Conservation (phyloP, 2,113 vertebrate genomes). For the Burhinus bistriatus region DNA sequence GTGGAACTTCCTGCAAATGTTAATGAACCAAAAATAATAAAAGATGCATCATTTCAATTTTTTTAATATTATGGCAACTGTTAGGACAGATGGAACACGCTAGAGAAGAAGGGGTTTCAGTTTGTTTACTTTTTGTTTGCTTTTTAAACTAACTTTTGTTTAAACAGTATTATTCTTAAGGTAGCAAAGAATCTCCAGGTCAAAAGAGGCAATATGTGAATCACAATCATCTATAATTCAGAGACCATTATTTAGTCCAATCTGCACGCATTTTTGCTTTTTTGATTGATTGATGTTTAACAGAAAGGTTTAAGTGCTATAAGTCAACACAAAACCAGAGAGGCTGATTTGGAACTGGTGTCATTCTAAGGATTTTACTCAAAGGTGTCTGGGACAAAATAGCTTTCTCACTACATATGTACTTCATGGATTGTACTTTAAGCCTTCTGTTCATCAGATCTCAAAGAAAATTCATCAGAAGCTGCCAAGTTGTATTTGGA, state of each 20-base stretch:
- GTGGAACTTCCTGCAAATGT: not conserved
- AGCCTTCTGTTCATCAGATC: not conserved
- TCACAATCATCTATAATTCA: not conserved
- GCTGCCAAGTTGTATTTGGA: not conserved
- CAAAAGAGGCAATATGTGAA: not conserved
- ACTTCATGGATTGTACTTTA: not conserved
- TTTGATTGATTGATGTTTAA: not conserved
- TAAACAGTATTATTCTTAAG: not conserved
- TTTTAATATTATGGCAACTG: not conserved
- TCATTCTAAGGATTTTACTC: not conserved
- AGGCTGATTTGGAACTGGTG: not conserved
- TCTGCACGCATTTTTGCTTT: not conserved
- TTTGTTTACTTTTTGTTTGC: not conserved
- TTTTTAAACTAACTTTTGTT: not conserved
- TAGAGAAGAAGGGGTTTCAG: not conserved
- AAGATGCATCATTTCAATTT: not conserved
- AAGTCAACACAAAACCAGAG: not conserved
- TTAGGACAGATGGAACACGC: not conserved
- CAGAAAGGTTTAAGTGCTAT: not conserved
- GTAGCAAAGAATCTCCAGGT: not conserved
- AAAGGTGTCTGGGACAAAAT: not conserved
- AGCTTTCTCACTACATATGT: not conserved
- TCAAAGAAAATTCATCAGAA: not conserved
- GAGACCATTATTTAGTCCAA: not conserved
- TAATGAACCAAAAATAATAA: not conserved